Evolutionary conservation across 2,888 invertebrate species (phyloP), one percentile per base, ranked within the genome.

Genomic region (Stenurella melanura): DNA sequence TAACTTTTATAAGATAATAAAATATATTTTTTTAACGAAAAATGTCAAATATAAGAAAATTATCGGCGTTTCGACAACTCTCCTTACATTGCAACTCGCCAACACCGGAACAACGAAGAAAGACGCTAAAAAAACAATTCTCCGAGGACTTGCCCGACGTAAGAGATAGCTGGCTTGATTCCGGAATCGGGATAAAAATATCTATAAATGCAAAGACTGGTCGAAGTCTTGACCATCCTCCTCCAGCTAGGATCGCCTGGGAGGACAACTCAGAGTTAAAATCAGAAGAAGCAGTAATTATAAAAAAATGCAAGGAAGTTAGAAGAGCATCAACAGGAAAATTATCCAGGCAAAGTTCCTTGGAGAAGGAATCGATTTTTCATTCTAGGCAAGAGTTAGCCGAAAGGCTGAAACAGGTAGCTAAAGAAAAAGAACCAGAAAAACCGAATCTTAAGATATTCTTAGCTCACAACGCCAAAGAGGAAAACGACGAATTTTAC

Each of bases 391-490:
- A 92, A 82, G 90, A 92, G 90, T 90, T 4, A 90, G 91, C 82
- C 85, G 91, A 80, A 81, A 76, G 81, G 19, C 54, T 82, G 11
- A 72, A 78, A 54, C 77, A 80, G 19, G 18, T 58, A 34, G 21
- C 11, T n/a, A 70, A 68, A 61, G 63, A 73, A 15, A 75, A 63
- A 30, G 74, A 73, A 26, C 64, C 58, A 11, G 89, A 90, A 77
- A 92, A 91, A 83, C 90, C 91, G 1, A 93, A 93, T 84, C 89
- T 93, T 38, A 92, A 91, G 70, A 93, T 93, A 78, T 92, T 93
- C 81, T 86, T 72, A 58, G 90, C 91, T 0, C 91, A 91, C 77
- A 89, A 68, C 17, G 17, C 74, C 54, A 58, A 54, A 26, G 63
- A 75, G 10, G 89, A 89, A 18, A 86, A 88, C 58, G 90, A 90